Base-by-base conservation (phyloP, 2,888 invertebrate species). In the Mechanitis messenoides region DNA sequence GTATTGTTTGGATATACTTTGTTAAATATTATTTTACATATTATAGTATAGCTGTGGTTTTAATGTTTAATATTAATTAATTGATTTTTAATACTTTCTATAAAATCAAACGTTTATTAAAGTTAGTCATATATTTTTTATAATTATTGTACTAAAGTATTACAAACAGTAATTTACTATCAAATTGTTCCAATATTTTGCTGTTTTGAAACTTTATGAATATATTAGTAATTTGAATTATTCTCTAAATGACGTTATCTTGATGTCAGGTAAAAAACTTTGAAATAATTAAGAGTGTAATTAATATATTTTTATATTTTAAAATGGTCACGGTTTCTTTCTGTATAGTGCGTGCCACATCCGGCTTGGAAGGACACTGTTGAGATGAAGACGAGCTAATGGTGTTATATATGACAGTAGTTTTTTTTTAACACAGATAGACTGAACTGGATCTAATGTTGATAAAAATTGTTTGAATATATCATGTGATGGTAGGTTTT, bases 291-390 rank as follows among this genome's bases (percentile, higher is more conserved):
- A 50, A 31, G 50, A n/a, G 7, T 50, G 31, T 9, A 31, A 50
- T 31, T 50, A 31, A 50, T 31, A 7, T 1, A 2, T 31, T 31
- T 28, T 47, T 1, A n/a, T 6, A 20, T 20, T 47, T 47, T 47
- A 11, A 47, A 47, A 35, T 35, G 4, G 35, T 35, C 42, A 42
- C 11, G 6, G 42, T 42, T 31, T 11, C 50, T 31, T 50, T 62
- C 61, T 69, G 68, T 63, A 63, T 46, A 50, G 72, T 75, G 72
- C 80, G 77, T 79, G 81, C 74, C 74, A 70, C 82, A 81, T 81
- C 80, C 79, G 69, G 71, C 70, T 66, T 61, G 65, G 57, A 58
- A 55, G 46, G 59, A 33, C 54, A 53, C 55, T 53, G 38, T 31
- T 2, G 38, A 42, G 7, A 5, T 6, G 35, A 35, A 35, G 35